phyloP scores from a whole-genome alignment of 2,113 vertebrate species.

The Anguilla rostrata region DNA sequence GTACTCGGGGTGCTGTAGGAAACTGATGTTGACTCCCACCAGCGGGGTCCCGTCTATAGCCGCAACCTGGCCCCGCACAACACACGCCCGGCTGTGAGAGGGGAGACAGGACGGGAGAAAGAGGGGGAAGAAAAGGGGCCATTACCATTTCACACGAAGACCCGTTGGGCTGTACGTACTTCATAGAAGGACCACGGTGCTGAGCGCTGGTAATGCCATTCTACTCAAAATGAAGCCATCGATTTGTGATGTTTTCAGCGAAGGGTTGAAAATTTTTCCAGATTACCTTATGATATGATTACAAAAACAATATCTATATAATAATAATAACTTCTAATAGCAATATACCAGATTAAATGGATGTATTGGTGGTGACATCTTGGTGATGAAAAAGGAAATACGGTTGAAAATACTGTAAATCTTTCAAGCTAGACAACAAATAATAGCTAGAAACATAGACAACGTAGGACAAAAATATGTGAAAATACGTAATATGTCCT shows the following conservation, averaged over 20 bases:
- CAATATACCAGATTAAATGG: not conserved
- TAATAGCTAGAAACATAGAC: too few species aligned
- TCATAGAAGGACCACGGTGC: too few species aligned
- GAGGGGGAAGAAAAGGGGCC: not conserved
- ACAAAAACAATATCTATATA: too few species aligned
- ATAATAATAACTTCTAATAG: not conserved
- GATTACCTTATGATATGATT: not conserved
- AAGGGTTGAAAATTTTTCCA: not conserved
- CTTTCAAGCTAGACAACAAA: too few species aligned
- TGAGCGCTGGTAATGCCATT: too few species aligned
- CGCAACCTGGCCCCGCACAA: slow-evolving; percentile 86
- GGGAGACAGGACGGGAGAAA: not conserved
- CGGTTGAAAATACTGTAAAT: not conserved
- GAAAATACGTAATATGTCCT: not conserved
- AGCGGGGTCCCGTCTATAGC: slow-evolving; percentile 87
- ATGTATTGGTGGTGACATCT: not conserved
- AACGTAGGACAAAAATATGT: too few species aligned
- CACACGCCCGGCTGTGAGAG: slow-evolving; percentile 79
- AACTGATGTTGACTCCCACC: slow-evolving; percentile 96
- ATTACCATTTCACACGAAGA: too few species aligned
- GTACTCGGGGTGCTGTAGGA: slow-evolving; percentile 88
- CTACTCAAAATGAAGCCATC: too few species aligned
- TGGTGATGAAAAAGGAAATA: not conserved
- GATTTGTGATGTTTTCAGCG: not conserved
- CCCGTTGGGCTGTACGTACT: too few species aligned